Conservation (phyloP, 2,797 vertebrate genomes). For the Enteromius argenteus region DNA sequence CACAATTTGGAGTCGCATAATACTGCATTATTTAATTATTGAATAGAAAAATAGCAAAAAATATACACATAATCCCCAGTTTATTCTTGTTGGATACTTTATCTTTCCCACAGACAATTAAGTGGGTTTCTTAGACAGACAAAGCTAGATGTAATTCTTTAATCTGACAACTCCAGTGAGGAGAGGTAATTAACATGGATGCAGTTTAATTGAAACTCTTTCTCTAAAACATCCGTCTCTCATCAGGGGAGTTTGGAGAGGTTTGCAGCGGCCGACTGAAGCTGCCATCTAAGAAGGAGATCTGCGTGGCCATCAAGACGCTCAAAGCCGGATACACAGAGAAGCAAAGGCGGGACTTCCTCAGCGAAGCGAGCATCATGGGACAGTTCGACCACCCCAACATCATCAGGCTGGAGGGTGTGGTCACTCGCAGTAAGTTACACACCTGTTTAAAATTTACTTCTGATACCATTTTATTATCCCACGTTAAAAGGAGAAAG, state of each 20-base stretch:
- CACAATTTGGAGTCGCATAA: neutral
- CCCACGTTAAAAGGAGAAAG: constrained; percentile 19
- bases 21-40: neutral
- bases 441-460: neutral
- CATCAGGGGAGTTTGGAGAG: constrained; percentile 94
- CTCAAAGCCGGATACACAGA: constrained; percentile 93
- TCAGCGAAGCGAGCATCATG: constrained; percentile 98
- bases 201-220: neutral
- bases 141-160: neutral
- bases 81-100: too few species aligned
- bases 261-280: constrained; percentile 95
- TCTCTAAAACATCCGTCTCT: constrained; percentile 21
- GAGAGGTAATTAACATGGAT: neutral
- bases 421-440: constrained; percentile 94
- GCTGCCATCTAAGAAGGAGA: constrained; percentile 95
- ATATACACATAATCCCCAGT: neutral
- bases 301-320: constrained; percentile 97
- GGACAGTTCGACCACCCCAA: constrained; percentile 98
- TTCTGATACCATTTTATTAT: constrained; percentile 7
- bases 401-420: constrained; percentile 95
- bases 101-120: neutral
- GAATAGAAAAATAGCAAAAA: neutral
- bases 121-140: neutral
- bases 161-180: neutral
- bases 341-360: constrained; percentile 83